phyloP scores from a whole-genome alignment of 2,888 invertebrate species.

The Barypeithes pellucidus region DNA sequence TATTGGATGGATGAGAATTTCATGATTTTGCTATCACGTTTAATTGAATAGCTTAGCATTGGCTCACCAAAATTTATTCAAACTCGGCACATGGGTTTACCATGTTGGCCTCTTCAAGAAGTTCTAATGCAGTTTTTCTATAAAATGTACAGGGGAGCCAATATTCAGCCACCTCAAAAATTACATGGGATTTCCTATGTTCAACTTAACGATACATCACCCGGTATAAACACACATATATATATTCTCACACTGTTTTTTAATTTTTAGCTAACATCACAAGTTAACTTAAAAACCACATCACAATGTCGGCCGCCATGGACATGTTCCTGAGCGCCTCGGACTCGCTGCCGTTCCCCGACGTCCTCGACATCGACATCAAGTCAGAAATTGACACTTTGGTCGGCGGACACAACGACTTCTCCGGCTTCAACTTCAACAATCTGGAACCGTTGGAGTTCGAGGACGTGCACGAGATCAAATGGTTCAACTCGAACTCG shows the following conservation, averaged over 20 bases:
- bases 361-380: conserved; percentile 93
- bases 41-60: too few species aligned
- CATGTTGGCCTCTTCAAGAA: too few species aligned
- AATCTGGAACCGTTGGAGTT: conserved; percentile 79
- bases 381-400: conserved; percentile 89
- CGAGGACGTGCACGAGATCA: conserved; percentile 77
- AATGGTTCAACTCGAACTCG: conserved; percentile 72
- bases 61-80: too few species aligned
- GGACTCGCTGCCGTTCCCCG: conserved; percentile 82
- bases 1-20: too few species aligned
- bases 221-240: too few species aligned
- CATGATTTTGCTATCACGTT: too few species aligned
- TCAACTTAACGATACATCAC: too few species aligned
- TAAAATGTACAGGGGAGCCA: too few species aligned
- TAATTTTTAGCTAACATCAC: conserved; percentile 40
- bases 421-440: conserved; percentile 76
- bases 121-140: too few species aligned
- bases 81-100: too few species aligned
- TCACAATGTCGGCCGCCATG: conserved; percentile 69
- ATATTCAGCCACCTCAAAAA: too few species aligned
- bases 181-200: too few species aligned
- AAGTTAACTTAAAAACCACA: conserved; percentile 20
- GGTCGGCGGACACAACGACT: conserved; percentile 81
- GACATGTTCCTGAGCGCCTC: conserved; percentile 73
- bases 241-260: neutral